phyloP scores from a whole-genome alignment of 2,113 vertebrate genomes.

The Octodon degus region DNA sequence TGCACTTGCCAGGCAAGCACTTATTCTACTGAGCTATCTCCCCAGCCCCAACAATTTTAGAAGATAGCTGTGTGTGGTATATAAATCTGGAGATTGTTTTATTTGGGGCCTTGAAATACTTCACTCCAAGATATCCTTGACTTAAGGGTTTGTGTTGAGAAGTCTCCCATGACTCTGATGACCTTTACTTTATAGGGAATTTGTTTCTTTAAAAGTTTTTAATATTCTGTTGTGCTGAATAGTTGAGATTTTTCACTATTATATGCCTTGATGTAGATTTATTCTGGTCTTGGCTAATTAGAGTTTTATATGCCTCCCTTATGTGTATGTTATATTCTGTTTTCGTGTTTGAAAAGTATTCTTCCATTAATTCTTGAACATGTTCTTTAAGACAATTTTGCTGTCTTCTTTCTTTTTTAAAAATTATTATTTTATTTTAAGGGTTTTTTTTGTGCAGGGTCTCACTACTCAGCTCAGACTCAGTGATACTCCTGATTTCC shows the following conservation, averaged over 20 bases:
- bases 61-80: not conserved
- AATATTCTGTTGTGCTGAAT: not conserved
- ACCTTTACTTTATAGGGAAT: not conserved
- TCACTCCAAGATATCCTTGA: not conserved
- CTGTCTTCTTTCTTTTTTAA: not conserved
- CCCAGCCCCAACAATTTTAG: not conserved
- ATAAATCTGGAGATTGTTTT: not conserved
- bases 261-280: not conserved
- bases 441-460: too few species aligned
- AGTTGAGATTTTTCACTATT: not conserved
- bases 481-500: too few species aligned
- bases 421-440: too few species aligned
- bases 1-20: too few species aligned
- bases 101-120: not conserved
- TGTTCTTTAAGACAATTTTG: not conserved
- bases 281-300: not conserved
- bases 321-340: not conserved
- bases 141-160: not conserved
- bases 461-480: too few species aligned
- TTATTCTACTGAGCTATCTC: too few species aligned
- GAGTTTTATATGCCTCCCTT: not conserved
- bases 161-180: not conserved
- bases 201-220: not conserved
- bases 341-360: not conserved
- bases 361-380: not conserved